Evolutionary conservation across 2,113 vertebrate species (phyloP), one percentile per base, ranked within the genome.

Genomic region (Chamaetylas fuelleborni): DNA sequence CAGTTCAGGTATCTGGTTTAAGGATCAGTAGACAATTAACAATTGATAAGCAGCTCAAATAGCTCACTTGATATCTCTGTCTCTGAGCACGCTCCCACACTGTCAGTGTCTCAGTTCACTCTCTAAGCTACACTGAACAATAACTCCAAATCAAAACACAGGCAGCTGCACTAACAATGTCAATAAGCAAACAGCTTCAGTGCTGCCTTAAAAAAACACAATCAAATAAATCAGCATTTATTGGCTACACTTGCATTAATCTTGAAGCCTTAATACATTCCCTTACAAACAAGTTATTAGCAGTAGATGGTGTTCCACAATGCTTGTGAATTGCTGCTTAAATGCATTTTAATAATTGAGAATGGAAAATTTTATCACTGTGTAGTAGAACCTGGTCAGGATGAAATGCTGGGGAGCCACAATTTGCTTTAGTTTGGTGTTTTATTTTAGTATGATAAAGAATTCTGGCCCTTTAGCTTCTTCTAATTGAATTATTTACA

Each of bases 21-120:
- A 97, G 96, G 97, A 96, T 98, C 97, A 92, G 94, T 96, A 97
- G 93, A 97, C 97, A 97, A 98, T 98, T 98, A 98, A 98, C 88
- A 97, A 98, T 98, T 97, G 86, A 98, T 98, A 95, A 95, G 74
- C 90, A 96, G 97, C 96, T 98, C 97, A 96, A 93, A 91, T 98
- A 95, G 81, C 97, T 97, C 95, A 95, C 89, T 93, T 95, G 97
- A 96, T 98, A 94, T 65, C 76, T 87, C 85, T 71, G 77, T 94
- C 66, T 95, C 94, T 73, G 64, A 93, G 79, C 51, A 81, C 16
- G 8, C 95, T 97, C 88, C 96, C 78, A 91, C 95, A 81, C 92
- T 88, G 81, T 70, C 92, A 57, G 38, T 90, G 81, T 94, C 82
- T 95, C 78, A 62, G 80, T 88, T 91, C 79, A 33, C 93, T 95